Conservation (phyloP, 2,888 invertebrate species). For the Drosophila kanekoi region DNA sequence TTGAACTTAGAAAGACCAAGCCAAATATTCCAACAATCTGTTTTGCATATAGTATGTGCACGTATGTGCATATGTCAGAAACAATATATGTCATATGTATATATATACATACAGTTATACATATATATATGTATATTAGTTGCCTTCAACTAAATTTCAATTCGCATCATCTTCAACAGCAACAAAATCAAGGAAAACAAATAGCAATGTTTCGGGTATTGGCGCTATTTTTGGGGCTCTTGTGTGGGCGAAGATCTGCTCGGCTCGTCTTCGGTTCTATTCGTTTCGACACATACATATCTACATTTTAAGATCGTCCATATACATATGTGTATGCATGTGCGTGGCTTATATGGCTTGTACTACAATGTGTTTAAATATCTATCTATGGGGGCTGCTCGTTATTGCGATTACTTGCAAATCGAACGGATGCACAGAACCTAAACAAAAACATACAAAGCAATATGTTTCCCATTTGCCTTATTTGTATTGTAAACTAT, state of each 20-base stretch:
- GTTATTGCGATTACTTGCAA: constrained; percentile 14
- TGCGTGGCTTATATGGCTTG: constrained; percentile 31
- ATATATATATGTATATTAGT: constrained; percentile 30
- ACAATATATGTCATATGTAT: constrained; percentile 15
- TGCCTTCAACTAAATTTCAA: constrained; percentile 73
- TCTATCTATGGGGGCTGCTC: constrained; percentile 46
- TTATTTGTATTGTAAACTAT: not conserved
- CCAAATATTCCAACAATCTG: constrained; percentile 55
- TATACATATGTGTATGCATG: constrained; percentile 21
- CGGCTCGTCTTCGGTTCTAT: constrained; percentile 57
- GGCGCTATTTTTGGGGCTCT: constrained; percentile 64
- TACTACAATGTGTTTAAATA: constrained; percentile 33
- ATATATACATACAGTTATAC: constrained; percentile 5
- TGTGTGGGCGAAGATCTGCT: constrained; percentile 69
- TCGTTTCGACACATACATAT: constrained; percentile 36
- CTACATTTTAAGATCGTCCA: constrained; percentile 24
- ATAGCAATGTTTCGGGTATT: constrained; percentile 74
- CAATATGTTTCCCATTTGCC: not conserved
- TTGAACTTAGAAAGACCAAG: constrained; percentile 49
- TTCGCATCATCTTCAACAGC: constrained; percentile 73
- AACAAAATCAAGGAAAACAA: constrained; percentile 74
- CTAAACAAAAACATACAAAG: constrained; percentile 15
- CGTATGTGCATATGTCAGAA: constrained; percentile 38
- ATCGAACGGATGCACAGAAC: constrained; percentile 26
- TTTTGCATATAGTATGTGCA: constrained; percentile 36